phyloP scores from a whole-genome alignment of 2,888 invertebrate genomes.

The Portevinia maculata region DNA sequence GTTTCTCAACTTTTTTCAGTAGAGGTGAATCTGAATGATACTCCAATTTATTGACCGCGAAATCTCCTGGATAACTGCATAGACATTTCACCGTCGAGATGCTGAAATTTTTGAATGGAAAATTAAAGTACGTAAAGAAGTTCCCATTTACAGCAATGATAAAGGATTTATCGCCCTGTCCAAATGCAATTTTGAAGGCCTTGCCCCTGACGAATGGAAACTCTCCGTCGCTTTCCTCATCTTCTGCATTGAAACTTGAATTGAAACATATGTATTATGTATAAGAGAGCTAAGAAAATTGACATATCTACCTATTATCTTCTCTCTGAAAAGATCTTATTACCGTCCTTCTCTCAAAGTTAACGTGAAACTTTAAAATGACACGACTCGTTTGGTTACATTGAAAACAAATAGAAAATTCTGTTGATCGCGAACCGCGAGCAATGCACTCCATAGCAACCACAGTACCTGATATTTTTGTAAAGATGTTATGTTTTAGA shows the following conservation, averaged over 20 bases:
- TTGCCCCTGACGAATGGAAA: conserved; percentile 82
- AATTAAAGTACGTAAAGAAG: conserved; percentile 82
- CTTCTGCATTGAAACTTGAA: conserved; percentile 79
- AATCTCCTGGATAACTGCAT: conserved; percentile 80
- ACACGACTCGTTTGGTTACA: conserved; percentile 81
- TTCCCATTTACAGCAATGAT: conserved; percentile 82
- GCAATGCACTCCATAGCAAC: conserved; percentile 82
- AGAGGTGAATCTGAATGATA: conserved; percentile 82
- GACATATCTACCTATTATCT: conserved; percentile 78
- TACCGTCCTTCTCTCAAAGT: conserved; percentile 80
- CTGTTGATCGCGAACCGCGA: conserved; percentile 80
- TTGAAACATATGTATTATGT: neutral
- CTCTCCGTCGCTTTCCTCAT: conserved; percentile 82
- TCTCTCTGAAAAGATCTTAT: conserved; percentile 80
- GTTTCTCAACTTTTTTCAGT: conserved; percentile 80
- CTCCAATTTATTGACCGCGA: conserved; percentile 80
- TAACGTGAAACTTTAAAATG: conserved; percentile 80
- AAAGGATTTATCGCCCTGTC: conserved; percentile 81
- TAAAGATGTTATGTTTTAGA: neutral
- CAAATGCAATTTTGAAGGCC: conserved; percentile 81
- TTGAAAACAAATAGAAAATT: conserved; percentile 82
- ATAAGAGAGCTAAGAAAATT: neutral
- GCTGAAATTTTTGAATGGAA: conserved; percentile 80
- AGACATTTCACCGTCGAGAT: conserved; percentile 81
- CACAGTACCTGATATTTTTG: conserved; percentile 78